Conservation (phyloP, 1,140 invertebrate genomes). For the Brachionus calyciflorus region DNA sequence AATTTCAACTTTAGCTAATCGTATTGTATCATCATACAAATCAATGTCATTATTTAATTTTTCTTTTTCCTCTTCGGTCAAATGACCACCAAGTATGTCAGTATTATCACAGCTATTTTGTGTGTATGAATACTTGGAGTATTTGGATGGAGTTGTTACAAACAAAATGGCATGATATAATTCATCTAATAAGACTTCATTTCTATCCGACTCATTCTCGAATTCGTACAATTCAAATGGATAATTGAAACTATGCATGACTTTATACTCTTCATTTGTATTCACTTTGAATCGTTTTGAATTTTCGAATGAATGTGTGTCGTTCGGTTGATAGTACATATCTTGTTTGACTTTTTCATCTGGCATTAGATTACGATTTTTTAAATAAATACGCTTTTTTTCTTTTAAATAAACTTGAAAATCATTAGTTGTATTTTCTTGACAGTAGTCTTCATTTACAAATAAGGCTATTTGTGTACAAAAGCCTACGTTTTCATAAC, state of each 20-base stretch:
- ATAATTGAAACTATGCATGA: neutral
- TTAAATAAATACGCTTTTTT: constrained; percentile 23
- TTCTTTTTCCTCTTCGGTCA: constrained; percentile 32
- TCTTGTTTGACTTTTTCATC: neutral
- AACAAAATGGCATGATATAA: constrained; percentile 1
- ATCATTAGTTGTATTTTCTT: neutral
- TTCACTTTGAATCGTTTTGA: too few relatives aligned
- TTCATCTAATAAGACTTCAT: neutral
- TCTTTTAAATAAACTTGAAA: constrained; percentile 13
- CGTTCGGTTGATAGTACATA: neutral
- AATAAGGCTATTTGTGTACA: constrained; percentile 44
- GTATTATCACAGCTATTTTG: neutral
- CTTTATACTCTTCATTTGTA: neutral
- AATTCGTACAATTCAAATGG: constrained; percentile 7
- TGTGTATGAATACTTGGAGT: neutral
- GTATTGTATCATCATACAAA: neutral
- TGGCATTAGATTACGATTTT: neutral
- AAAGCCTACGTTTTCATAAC: constrained; percentile 1
- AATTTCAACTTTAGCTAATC: neutral
- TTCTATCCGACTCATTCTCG: neutral
- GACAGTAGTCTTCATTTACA: neutral
- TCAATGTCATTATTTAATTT: constrained; percentile 27
- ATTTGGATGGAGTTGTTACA: neutral
- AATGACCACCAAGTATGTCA: neutral
- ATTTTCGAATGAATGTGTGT: too few relatives aligned